Conservation (phyloP, 2,797 vertebrate species). For the Garrulus glandarius region DNA sequence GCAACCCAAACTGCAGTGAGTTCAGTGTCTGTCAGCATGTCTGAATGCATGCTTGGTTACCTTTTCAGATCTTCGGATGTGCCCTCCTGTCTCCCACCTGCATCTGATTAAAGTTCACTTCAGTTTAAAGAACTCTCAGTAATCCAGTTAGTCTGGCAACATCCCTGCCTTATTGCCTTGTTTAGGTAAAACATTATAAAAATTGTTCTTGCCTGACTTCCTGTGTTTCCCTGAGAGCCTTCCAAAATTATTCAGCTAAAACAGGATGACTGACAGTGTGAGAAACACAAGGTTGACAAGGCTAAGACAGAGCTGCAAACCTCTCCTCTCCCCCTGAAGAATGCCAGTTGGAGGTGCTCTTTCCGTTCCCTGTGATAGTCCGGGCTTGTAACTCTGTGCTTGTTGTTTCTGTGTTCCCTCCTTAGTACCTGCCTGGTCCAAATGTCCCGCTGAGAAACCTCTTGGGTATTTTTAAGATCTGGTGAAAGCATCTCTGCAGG, state of each 20-base stretch:
- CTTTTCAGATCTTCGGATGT: neutral
- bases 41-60: neutral
- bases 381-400: neutral
- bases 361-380: neutral
- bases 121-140: neutral
- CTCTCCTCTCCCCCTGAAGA: neutral
- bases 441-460: neutral
- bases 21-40: neutral
- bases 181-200: slow-evolving; percentile 60
- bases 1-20: neutral
- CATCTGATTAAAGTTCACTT: neutral
- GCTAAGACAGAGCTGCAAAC: slow-evolving; percentile 17
- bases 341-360: slow-evolving; percentile 43
- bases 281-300: slow-evolving; percentile 58
- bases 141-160: slow-evolving; percentile 33
- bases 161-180: slow-evolving; percentile 40
- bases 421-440: neutral
- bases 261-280: slow-evolving; percentile 58
- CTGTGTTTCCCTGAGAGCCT: slow-evolving; percentile 48
- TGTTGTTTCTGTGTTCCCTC: neutral
- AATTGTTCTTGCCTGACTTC: slow-evolving; percentile 53
- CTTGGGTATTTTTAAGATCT: neutral
- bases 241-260: slow-evolving; percentile 61
- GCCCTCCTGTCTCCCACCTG: neutral
- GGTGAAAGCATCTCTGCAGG: neutral